Conservation (phyloP, 2,888 invertebrate genomes). For the Parnassius apollo region DNA sequence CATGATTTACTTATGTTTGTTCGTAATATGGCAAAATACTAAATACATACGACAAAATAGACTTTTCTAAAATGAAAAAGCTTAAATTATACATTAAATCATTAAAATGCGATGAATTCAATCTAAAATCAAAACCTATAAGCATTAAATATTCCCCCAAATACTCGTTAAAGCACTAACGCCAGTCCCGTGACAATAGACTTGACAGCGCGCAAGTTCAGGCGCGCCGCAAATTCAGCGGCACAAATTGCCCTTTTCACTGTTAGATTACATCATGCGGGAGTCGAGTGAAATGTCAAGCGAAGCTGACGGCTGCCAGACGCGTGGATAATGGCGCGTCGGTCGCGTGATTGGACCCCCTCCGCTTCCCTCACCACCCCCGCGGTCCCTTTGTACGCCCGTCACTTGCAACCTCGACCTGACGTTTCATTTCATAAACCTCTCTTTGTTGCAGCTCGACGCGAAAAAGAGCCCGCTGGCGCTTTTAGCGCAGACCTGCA, state of each 20-base stretch:
- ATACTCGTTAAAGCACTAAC: constrained; percentile 44
- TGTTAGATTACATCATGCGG: constrained; percentile 82
- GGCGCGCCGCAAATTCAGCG: constrained; percentile 79
- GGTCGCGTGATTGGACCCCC: constrained; percentile 79
- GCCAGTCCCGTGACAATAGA: constrained; percentile 58
- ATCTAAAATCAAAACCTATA: background rate
- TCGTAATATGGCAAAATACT: too few relatives aligned
- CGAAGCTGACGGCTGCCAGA: constrained; percentile 80
- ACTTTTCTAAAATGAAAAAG: too few relatives aligned
- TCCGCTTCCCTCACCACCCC: constrained; percentile 44
- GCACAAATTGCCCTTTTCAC: constrained; percentile 82
- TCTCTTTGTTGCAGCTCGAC: constrained; percentile 92
- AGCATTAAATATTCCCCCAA: constrained; percentile 39
- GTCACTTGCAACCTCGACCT: constrained; percentile 75
- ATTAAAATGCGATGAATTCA: too few relatives aligned
- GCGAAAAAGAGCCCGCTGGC: constrained; percentile 98
- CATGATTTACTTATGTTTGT: too few relatives aligned
- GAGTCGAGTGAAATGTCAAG: constrained; percentile 81
- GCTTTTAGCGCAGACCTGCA: constrained; percentile 97
- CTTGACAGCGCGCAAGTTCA: constrained; percentile 75
- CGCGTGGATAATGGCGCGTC: constrained; percentile 81
- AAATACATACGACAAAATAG: too few relatives aligned
- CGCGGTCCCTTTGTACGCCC: constrained; percentile 73
- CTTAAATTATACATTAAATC: too few relatives aligned
- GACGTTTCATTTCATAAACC: constrained; percentile 78